Evolutionary conservation across 2,888 invertebrate genomes (phyloP), one percentile per base, ranked within the genome.

Genomic region (Drosophila meridiana): DNA sequence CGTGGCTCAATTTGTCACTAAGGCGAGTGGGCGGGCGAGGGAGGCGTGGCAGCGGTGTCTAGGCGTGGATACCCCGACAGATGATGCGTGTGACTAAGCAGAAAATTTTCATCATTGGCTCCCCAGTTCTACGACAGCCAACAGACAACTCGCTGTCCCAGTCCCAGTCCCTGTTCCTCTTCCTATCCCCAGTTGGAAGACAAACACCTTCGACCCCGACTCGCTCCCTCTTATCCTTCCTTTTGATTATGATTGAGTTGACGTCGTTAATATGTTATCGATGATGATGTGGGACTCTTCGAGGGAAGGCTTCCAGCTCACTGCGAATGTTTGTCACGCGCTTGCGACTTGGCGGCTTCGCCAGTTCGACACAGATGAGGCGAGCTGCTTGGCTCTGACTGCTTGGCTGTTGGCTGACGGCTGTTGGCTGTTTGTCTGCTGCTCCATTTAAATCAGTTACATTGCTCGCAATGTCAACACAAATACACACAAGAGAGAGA

Each of bases 181-280:
- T 20, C 20, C 43, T 45, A 13, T 28, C 20, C 20, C 52, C 30
- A 14, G 13, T 11, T 7, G 56, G 13, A 11, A 56, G 40, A 56
- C 13, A 55, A 11, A n/a, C 36, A 26, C 20, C 52, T 20, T 28
- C 13, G 6, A 3, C 7, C 14, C n/a, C 4, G 4, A 4, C n/a
- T 11, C 11, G 8, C n/a, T 4, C 40, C 13, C 28, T 20, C 53
- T 28, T 57, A 42, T 50, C 32, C 36, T 30, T 13, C 26, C n/a
- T 45, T 11, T 53, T 79, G 80, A 81, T 89, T 87, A 90, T 91
- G 89, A 90, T 90, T 89, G 83, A 86, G 87, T 74, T 89, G 91
- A 90, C 80, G 89, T 90, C 83, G 83, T 87, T 89, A 90, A 90
- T 90, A 83, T 82, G 87, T 80, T 80, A 82, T 83, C 84, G 82